Conservation (phyloP, 2,888 invertebrate genomes). For the Myathropa florea region DNA sequence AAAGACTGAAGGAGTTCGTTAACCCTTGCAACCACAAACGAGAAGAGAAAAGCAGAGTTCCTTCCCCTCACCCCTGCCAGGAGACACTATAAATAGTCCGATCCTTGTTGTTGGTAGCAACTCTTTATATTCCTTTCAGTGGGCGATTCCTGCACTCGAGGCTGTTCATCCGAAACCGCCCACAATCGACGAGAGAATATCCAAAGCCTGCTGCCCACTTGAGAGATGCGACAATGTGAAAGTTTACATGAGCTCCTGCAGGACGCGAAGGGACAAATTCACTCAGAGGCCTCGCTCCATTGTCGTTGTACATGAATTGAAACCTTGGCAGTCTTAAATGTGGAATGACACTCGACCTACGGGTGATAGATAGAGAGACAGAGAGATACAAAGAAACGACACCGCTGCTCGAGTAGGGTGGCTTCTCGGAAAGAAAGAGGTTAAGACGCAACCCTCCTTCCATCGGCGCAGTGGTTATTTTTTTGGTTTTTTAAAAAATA, state of each 20-base stretch:
- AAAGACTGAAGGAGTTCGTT: conserved; percentile 41
- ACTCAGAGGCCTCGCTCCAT: not conserved
- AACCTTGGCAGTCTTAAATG: conserved; percentile 29
- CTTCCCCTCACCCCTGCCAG: conserved; percentile 16
- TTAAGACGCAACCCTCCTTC: not conserved
- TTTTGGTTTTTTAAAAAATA: not conserved
- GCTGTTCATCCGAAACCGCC: conserved; percentile 13
- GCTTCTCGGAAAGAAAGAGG: not conserved
- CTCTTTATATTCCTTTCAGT: conserved; percentile 20
- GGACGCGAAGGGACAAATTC: not conserved
- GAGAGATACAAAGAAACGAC: not conserved
- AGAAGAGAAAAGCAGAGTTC: not conserved
- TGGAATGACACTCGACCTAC: conserved; percentile 32
- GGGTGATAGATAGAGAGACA: not conserved
- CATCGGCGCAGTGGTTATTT: not conserved
- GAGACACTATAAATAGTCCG: conserved; percentile 4
- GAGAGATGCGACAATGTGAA: conserved; percentile 15
- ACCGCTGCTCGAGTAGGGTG: not conserved
- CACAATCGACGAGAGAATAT: conserved; percentile 32
- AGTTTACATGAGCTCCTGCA: conserved; percentile 3
- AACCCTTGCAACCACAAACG: conserved; percentile 24
- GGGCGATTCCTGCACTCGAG: conserved; percentile 25
- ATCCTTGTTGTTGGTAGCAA: conserved; percentile 17
- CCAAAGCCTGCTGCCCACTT: conserved; percentile 35
- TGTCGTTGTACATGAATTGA: conserved; percentile 31